phyloP scores from a whole-genome alignment of 2,797 vertebrate genomes.

The Gobio occitaniae region DNA sequence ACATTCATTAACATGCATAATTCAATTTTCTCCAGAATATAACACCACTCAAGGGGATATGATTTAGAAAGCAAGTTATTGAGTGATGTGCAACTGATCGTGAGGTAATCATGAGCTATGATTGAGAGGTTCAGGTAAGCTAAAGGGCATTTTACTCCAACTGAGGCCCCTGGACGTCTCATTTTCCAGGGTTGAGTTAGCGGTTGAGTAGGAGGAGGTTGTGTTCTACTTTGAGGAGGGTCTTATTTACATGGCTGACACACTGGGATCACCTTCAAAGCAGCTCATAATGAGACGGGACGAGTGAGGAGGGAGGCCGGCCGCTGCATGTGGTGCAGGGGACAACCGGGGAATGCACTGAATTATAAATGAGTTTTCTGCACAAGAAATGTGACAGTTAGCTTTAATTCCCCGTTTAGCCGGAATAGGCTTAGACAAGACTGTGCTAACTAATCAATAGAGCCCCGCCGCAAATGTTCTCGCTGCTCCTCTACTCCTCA shows the following conservation, averaged over 20 bases:
- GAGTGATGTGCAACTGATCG: not conserved
- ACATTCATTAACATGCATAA: conserved; percentile 78
- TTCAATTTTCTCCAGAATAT: conserved; percentile 77
- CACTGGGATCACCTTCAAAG: conserved; percentile 67
- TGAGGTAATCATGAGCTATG: not conserved
- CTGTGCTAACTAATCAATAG: conserved; percentile 73
- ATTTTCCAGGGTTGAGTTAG: conserved; percentile 39
- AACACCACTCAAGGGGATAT: conserved; percentile 40
- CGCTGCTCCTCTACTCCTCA: conserved; percentile 3
- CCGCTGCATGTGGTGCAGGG: conserved; percentile 48
- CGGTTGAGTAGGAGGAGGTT: conserved; percentile 32
- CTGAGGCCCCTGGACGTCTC: conserved; percentile 10
- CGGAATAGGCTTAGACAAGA: conserved; percentile 67
- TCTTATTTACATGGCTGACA: conserved; percentile 65
- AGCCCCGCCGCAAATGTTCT: conserved; percentile 18
- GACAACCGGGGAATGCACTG: conserved; percentile 61
- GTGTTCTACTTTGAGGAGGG: conserved; percentile 63
- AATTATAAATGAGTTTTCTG: conserved; percentile 77
- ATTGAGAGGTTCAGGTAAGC: conserved; percentile 28
- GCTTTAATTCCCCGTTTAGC: conserved; percentile 80
- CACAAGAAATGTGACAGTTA: conserved; percentile 78
- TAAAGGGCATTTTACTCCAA: not conserved
- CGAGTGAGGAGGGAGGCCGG: conserved; percentile 36
- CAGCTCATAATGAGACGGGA: conserved; percentile 60
- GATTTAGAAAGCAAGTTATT: conserved; percentile 20